These are phyloP conservation scores for Pseudorasbora parva DNA, from an alignment of 2,113 vertebrate species.

Conservation along the genomic window DNA sequence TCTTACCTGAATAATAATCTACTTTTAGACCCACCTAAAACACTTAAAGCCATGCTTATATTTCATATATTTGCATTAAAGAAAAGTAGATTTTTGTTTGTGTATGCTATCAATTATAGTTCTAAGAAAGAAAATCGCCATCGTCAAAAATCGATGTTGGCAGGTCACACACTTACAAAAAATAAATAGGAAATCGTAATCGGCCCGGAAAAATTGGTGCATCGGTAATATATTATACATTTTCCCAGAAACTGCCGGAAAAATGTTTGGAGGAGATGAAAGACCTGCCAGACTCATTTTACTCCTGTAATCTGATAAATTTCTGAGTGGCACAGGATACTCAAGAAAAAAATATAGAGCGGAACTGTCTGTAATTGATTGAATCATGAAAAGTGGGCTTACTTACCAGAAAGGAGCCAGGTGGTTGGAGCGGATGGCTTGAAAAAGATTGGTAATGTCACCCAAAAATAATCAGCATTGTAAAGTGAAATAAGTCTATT, in stretches of 20 bases:
- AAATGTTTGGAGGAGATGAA: not conserved
- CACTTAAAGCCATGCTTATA: too few species aligned
- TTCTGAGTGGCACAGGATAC: conserved; percentile 16
- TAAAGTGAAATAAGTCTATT: not conserved
- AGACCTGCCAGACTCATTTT: conserved; percentile 5
- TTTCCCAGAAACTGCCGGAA: not conserved
- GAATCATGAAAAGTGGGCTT: conserved; percentile 31
- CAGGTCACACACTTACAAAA: too few species aligned
- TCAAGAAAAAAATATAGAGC: conserved; percentile 2
- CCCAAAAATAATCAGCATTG: not conserved
- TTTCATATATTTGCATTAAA: too few species aligned
- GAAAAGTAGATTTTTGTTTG: too few species aligned
- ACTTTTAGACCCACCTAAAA: too few species aligned
- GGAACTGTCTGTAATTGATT: conserved; percentile 23
- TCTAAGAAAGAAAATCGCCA: too few species aligned
- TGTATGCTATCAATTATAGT: too few species aligned
- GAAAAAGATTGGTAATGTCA: conserved; percentile 8
- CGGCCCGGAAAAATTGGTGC: too few species aligned
- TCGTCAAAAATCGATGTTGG: too few species aligned
- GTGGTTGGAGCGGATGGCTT: not conserved
- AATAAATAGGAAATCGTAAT: too few species aligned
- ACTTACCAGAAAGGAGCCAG: conserved; percentile 18
- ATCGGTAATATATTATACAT: not conserved
- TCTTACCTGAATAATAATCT: too few species aligned
- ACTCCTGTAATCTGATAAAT: conserved; percentile 9